Evolutionary conservation across 1,140 invertebrate species (phyloP).

Genomic region (Drosophila micromelanica): DNA sequence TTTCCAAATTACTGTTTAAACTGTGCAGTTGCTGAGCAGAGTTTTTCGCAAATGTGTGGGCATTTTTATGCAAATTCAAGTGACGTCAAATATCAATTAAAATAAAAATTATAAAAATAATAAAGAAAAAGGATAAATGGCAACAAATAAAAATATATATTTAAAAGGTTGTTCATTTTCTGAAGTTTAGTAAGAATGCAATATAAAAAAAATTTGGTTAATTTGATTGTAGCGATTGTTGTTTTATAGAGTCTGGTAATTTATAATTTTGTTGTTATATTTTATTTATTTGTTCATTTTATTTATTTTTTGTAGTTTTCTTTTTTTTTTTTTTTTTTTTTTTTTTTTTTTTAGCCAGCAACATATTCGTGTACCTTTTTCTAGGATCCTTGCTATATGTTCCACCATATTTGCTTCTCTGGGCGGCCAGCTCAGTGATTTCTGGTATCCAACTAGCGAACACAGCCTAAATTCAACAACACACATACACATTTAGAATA

Average conservation of each 20-base stretch:
- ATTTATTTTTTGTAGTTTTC: slow-evolving; percentile 52
- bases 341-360: slow-evolving; percentile 77
- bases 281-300: slow-evolving; percentile 56
- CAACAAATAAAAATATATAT: slow-evolving; percentile 26
- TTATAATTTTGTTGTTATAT: slow-evolving; percentile 38
- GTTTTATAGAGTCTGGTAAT: slow-evolving; percentile 50
- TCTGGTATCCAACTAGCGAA: slow-evolving; percentile 99
- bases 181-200: slow-evolving; percentile 73
- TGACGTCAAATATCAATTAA: slow-evolving; percentile 55
- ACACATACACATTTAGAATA: slow-evolving; percentile 83
- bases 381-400: slow-evolving; percentile 98
- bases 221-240: slow-evolving; percentile 70
- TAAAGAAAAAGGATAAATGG: slow-evolving; percentile 38
- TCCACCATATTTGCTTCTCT: slow-evolving; percentile 98
- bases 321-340: slow-evolving; percentile 68
- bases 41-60: slow-evolving; percentile 34
- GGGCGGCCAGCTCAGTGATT: slow-evolving; percentile 98
- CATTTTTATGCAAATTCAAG: slow-evolving; percentile 82
- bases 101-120: slow-evolving; percentile 34
- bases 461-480: slow-evolving; percentile 91
- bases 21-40: slow-evolving; percentile 38
- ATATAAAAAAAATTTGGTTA: slow-evolving; percentile 62
- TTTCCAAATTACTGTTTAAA: slow-evolving; percentile 15
- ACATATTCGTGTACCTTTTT: slow-evolving; percentile 92
- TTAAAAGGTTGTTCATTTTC: slow-evolving; percentile 52